phyloP scores from a whole-genome alignment of 2,113 vertebrate genomes.

The Hystrix cristata region DNA sequence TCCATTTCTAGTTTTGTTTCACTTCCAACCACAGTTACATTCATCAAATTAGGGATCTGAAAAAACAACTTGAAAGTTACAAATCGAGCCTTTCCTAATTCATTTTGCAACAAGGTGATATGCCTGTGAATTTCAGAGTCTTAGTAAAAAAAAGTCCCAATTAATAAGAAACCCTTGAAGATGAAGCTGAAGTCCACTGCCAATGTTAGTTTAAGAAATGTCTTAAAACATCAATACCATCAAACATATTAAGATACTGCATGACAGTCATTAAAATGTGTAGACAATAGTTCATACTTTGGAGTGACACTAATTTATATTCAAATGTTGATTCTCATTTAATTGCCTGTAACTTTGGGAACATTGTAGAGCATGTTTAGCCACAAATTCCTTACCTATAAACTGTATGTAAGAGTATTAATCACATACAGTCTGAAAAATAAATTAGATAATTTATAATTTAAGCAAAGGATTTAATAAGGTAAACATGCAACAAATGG shows the following conservation, averaged over 20 bases:
- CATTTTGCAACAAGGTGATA: slow-evolving; percentile 10
- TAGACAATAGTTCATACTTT: slow-evolving; percentile 18
- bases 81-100: slow-evolving; percentile 32
- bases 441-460: slow-evolving; percentile 37
- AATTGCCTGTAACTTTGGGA: slow-evolving; percentile 20
- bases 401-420: background rate
- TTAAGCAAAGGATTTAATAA: slow-evolving; percentile 17
- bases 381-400: background rate
- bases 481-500: slow-evolving; percentile 34
- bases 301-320: slow-evolving; percentile 32
- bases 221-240: background rate
- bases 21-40: slow-evolving; percentile 35
- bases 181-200: background rate
- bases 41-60: slow-evolving; percentile 51
- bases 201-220: background rate
- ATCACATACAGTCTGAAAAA: background rate
- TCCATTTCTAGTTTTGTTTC: slow-evolving; percentile 14
- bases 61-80: slow-evolving; percentile 48
- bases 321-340: background rate
- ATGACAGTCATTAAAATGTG: slow-evolving; percentile 35
- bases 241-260: background rate
- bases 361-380: background rate
- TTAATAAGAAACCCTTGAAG: background rate
- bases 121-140: background rate
- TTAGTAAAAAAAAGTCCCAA: slow-evolving; percentile 32